Conservation (phyloP, 1,140 invertebrate species). For the Heliconius melpomene region DNA sequence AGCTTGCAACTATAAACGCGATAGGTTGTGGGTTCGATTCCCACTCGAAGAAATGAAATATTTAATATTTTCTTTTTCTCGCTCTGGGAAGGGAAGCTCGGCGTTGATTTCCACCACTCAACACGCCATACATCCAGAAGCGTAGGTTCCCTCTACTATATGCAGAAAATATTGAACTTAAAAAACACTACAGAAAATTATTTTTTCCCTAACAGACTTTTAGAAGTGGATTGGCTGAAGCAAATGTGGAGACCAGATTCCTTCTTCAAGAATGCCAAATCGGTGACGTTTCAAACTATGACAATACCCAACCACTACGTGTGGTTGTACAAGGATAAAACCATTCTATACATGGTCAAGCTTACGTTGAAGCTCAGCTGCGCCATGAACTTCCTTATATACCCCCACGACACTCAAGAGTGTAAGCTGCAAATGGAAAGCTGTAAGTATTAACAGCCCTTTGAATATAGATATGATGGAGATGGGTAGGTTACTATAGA, state of each 20-base stretch:
- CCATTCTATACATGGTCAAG: conserved; percentile 92
- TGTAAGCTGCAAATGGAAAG: conserved; percentile 96
- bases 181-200: background rate
- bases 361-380: conserved; percentile 91
- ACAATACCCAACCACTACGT: conserved; percentile 95
- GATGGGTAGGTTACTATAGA: background rate
- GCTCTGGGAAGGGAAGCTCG: too few relatives aligned
- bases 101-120: too few relatives aligned
- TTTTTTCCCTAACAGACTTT: conserved; percentile 78
- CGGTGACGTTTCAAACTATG: conserved; percentile 96
- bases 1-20: too few relatives aligned
- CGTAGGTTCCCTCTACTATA: background rate
- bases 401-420: conserved; percentile 95
- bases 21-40: too few relatives aligned
- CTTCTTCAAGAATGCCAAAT: conserved; percentile 95
- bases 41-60: too few relatives aligned
- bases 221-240: conserved; percentile 94
- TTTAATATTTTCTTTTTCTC: too few relatives aligned
- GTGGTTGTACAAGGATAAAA: conserved; percentile 93
- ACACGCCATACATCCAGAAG: too few relatives aligned
- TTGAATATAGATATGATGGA: background rate
- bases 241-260: conserved; percentile 95
- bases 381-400: conserved; percentile 95
- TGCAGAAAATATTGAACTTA: background rate
- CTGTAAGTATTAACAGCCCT: conserved; percentile 83